Evolutionary conservation across 2,888 invertebrate species (phyloP).

Genomic region (Eupithecia subumbrata): DNA sequence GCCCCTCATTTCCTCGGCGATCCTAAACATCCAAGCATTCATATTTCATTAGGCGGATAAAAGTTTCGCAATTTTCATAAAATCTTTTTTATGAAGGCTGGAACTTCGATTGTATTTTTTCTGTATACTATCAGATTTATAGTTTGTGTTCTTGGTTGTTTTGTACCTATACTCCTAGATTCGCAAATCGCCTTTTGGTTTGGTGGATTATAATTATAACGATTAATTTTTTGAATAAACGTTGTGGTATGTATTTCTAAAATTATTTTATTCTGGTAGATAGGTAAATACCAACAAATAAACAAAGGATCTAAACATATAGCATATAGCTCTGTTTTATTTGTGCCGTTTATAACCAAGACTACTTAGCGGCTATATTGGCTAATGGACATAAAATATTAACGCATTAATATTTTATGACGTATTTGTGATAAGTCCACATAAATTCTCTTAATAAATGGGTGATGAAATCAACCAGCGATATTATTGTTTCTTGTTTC

Average conservation of each 20-base stretch:
- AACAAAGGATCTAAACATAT: neutral
- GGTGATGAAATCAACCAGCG: neutral
- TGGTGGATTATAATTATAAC: no score
- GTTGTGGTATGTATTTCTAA: neutral
- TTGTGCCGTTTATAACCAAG: neutral
- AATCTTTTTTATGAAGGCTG: conserved; percentile 9
- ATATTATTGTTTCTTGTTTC: neutral
- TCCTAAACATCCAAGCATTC: conserved; percentile 1
- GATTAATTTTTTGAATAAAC: no score
- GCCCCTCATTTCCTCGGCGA: neutral
- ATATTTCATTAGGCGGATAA: conserved; percentile 5
- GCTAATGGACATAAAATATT: conserved; percentile 21
- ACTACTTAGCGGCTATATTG: conserved; percentile 19
- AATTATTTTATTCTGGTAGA: neutral
- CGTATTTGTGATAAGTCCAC: conserved; percentile 5
- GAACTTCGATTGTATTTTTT: conserved; percentile 2
- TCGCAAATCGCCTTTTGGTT: neutral
- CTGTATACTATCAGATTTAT: neutral
- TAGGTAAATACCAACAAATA: neutral
- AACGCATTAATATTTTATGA: conserved; percentile 23
- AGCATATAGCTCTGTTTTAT: neutral
- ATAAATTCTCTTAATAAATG: neutral
- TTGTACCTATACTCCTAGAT: neutral
- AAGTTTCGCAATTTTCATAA: conserved; percentile 1
- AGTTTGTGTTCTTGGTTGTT: neutral